Conservation (phyloP, 2,888 invertebrate genomes). For the Lutraria lutraria region DNA sequence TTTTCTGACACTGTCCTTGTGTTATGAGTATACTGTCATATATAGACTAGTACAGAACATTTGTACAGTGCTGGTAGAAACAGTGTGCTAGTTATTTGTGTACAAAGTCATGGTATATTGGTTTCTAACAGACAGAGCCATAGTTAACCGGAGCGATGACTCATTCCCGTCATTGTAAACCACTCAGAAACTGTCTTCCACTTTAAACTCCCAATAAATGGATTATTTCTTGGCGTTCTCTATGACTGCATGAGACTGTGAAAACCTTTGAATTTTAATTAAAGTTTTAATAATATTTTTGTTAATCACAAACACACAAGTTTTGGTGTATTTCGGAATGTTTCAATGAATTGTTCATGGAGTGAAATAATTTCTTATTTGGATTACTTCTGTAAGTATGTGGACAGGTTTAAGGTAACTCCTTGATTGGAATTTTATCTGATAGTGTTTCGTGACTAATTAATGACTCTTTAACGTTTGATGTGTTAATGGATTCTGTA, state of each 20-base stretch:
- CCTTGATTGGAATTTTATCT: no score
- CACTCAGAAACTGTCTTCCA: background rate
- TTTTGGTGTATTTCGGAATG: no score
- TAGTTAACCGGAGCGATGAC: background rate
- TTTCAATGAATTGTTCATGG: no score
- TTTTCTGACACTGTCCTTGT: no score
- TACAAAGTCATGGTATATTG: background rate
- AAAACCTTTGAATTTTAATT: background rate
- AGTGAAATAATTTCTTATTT: no score
- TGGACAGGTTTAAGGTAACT: no score
- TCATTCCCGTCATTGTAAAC: background rate
- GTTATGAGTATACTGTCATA: background rate
- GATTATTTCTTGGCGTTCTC: background rate
- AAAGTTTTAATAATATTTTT: background rate
- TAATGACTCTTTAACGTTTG: no score
- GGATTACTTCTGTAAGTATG: no score
- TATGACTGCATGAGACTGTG: background rate
- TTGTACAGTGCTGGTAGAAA: background rate
- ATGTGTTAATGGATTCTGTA: no score
- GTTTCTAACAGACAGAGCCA: background rate
- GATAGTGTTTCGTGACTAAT: no score
- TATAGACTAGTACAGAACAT: background rate
- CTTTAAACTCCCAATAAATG: conserved; percentile 15
- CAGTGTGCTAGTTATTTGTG: background rate
- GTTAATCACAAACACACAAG: background rate